Evolutionary conservation across 2,113 vertebrate species (phyloP).

Genomic region (Oreochromis aureus): DNA sequence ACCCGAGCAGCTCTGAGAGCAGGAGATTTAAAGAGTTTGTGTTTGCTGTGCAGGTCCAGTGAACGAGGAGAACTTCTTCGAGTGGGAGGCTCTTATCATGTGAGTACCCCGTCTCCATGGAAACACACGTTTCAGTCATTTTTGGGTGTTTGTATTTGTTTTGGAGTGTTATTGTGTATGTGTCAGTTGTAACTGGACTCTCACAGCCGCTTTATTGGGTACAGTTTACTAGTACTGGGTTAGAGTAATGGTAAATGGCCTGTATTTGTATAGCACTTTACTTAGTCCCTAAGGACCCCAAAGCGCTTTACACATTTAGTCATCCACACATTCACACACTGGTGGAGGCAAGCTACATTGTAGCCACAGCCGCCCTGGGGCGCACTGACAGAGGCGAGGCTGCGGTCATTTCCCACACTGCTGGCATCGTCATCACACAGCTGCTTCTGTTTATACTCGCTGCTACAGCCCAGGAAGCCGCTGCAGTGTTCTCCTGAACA

Average conservation of each 20-base stretch:
- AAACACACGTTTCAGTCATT: neutral
- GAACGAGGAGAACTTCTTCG: slow-evolving; percentile 98
- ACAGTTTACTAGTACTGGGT: neutral
- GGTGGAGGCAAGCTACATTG: no score
- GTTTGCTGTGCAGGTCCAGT: slow-evolving; percentile 79
- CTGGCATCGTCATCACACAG: no score
- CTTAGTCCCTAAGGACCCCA: no score
- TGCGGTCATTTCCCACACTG: neutral
- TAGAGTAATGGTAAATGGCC: no score
- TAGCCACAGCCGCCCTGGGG: no score
- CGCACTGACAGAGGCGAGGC: no score
- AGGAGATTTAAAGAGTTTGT: neutral
- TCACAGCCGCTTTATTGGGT: neutral
- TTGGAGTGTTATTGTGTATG: neutral
- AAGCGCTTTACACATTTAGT: no score
- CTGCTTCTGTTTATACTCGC: no score
- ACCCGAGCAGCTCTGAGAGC: neutral
- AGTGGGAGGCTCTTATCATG: slow-evolving; percentile 98
- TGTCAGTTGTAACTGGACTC: neutral
- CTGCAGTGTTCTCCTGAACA: no score
- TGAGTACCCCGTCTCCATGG: slow-evolving; percentile 66
- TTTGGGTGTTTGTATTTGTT: neutral
- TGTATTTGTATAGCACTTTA: no score
- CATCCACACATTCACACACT: no score
- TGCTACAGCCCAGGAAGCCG: no score